These are phyloP conservation scores for Notocelia uddmanniana DNA, from an alignment of 2,888 invertebrate species.

Conservation along the genomic window DNA sequence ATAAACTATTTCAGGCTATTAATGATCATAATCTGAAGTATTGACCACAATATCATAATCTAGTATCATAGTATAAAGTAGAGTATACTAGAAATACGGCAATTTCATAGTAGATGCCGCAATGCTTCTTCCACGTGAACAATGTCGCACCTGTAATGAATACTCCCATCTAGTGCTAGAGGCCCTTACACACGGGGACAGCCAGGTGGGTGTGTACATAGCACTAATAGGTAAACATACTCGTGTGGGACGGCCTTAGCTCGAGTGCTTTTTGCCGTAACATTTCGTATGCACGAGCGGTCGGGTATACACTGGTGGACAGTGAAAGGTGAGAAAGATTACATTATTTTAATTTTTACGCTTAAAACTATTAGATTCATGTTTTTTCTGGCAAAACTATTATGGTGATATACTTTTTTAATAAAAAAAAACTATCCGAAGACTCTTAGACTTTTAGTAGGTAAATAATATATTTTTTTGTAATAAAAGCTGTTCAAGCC, in stretches of 20 bases:
- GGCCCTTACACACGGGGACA: conserved; percentile 32
- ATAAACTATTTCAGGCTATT: no score
- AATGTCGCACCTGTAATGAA: conserved; percentile 27
- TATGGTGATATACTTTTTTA: no score
- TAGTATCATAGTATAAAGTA: no score
- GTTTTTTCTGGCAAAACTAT: background rate
- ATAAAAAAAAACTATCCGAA: no score
- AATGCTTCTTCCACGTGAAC: background rate
- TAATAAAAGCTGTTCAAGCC: no score
- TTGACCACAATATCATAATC: no score
- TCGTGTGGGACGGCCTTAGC: conserved; percentile 42
- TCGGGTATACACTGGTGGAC: conserved; percentile 38
- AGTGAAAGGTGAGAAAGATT: conserved; percentile 1
- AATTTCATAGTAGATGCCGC: background rate
- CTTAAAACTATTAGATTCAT: background rate
- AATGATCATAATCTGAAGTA: no score
- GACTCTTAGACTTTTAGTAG: no score
- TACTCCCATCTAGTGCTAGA: conserved; percentile 32
- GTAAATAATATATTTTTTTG: no score
- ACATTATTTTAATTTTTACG: background rate
- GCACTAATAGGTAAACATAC: conserved; percentile 45
- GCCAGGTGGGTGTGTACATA: conserved; percentile 40
- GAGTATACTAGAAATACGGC: background rate
- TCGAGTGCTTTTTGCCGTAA: conserved; percentile 49
- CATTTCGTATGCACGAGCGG: conserved; percentile 47